These are phyloP conservation scores for Drosophila pseudoananassae DNA, from an alignment of 1,140 invertebrate genomes.

Conservation along the genomic window DNA sequence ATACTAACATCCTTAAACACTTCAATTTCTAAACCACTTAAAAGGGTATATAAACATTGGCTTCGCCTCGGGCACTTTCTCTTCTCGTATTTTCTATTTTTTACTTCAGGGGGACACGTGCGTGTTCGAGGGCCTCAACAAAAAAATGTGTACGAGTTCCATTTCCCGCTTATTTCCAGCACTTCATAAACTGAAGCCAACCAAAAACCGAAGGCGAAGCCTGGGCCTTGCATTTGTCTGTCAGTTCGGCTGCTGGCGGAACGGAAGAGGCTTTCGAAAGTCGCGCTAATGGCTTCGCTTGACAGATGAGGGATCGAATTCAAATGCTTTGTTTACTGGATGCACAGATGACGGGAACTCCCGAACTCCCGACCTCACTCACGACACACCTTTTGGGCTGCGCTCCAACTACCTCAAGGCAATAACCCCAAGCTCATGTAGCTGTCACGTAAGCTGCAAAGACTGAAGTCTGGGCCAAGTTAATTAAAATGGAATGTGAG, in stretches of 20 bases:
- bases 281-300: slow-evolving; percentile 38
- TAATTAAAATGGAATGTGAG: slow-evolving; percentile 2
- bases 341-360: slow-evolving; percentile 1
- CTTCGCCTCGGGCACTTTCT: neutral
- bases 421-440: neutral
- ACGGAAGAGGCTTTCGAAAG: slow-evolving; percentile 13
- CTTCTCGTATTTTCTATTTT: neutral
- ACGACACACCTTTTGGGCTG: slow-evolving; percentile 2
- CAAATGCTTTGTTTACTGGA: neutral
- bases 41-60: neutral
- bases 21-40: neutral
- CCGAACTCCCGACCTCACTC: slow-evolving; percentile 3
- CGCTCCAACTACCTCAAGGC: neutral
- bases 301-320: slow-evolving; percentile 55
- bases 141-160: slow-evolving; percentile 1
- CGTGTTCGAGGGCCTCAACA: slow-evolving; percentile 6
- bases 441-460: neutral
- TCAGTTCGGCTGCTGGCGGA: neutral
- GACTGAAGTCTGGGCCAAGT: neutral
- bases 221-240: slow-evolving; percentile 21
- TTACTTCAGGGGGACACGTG: slow-evolving; percentile 10
- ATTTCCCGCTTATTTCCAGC: slow-evolving; percentile 11
- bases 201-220: neutral
- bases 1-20: neutral
- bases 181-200: slow-evolving; percentile 21